Base-by-base conservation (phyloP, 2,113 vertebrate species). In the Mus spicilegus region DNA sequence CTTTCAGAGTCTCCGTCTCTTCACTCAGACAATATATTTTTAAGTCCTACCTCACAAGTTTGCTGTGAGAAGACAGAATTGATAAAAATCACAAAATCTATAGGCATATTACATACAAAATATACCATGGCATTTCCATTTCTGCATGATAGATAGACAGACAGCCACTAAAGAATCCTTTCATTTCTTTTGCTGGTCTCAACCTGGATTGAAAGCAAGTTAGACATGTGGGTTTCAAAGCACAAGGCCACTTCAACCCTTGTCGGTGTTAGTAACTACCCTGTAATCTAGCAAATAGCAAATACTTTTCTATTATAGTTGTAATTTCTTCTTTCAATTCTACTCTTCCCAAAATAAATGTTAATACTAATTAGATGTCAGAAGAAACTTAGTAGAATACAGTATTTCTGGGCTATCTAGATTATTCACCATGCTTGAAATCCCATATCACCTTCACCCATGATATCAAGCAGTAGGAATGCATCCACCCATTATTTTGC, bases 201-300 rank as follows among this genome's bases (percentile, higher is more conserved):
- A 94, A 56, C 17, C 30, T 49, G 24, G 36, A 93, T 54, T 72
- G 33, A 87, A 94, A 91, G 67, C 16, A 67, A 89, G 75, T 81
- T 30, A 72, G 7, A 3, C 46, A 39, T 36, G 24, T 84, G 22
- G 54, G 30, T 94, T 90, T 93, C 17, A 56, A 19, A 76, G 58
- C 67, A 67, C 51, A 33, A 20, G 6, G 39, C 54, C n/a, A 58
- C 19, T 72, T 81, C 58, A 70, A 63, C 20, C 26, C 76, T 7
- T 46, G 93, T 72, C 33, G 56, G 22, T 87, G 39, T 72, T 90
- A 84, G 65, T n/a, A 88, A 84, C 1, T n/a, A 20, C n/a, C 33
- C 93, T 10, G 1, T 88, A 56, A 58, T 69, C 92, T 80, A 76
- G 16, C 85, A 85, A 82, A 24, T 30, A 2, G 14, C 56, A 87